These are phyloP conservation scores for Dendrolimus houi DNA, from an alignment of 2,888 invertebrate genomes.

Conservation along the genomic window DNA sequence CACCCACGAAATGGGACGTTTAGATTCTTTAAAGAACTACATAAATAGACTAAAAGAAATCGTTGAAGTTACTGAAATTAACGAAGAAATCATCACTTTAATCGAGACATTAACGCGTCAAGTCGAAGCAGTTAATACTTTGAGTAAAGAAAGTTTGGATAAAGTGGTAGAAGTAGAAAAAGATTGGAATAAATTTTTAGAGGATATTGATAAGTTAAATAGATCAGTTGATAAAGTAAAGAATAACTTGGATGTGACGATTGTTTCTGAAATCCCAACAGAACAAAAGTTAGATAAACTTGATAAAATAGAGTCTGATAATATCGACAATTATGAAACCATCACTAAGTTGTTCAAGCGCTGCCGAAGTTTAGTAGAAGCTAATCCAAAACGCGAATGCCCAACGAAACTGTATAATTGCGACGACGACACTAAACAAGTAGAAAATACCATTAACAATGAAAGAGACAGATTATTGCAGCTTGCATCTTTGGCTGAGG, in stretches of 20 bases:
- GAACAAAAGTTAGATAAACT: slow-evolving; percentile 81
- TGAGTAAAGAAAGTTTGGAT: slow-evolving; percentile 61
- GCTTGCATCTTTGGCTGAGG: slow-evolving; percentile 85
- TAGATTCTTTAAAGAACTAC: slow-evolving; percentile 68
- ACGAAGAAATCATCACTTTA: slow-evolving; percentile 79
- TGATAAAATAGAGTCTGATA: slow-evolving; percentile 82
- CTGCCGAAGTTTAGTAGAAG: slow-evolving; percentile 79
- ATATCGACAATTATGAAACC: slow-evolving; percentile 78
- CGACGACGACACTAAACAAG: slow-evolving; percentile 80
- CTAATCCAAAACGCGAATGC: slow-evolving; percentile 82
- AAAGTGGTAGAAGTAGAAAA: slow-evolving; percentile 76
- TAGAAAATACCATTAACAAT: slow-evolving; percentile 81
- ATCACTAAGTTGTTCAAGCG: slow-evolving; percentile 78
- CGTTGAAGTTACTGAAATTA: slow-evolving; percentile 80
- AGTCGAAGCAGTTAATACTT: slow-evolving; percentile 81
- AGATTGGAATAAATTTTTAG: slow-evolving; percentile 83
- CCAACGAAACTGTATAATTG: slow-evolving; percentile 80
- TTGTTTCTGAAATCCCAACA: slow-evolving; percentile 79
- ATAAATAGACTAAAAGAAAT: slow-evolving; percentile 78
- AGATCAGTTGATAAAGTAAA: slow-evolving; percentile 67
- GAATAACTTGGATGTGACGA: slow-evolving; percentile 70
- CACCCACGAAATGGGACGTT: slow-evolving; percentile 39
- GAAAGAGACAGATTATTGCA: slow-evolving; percentile 88
- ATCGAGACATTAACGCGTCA: slow-evolving; percentile 79
- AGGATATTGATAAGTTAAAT: slow-evolving; percentile 77